Evolutionary conservation across 2,888 invertebrate genomes (phyloP).

Genomic region (Trimorus sp.): DNA sequence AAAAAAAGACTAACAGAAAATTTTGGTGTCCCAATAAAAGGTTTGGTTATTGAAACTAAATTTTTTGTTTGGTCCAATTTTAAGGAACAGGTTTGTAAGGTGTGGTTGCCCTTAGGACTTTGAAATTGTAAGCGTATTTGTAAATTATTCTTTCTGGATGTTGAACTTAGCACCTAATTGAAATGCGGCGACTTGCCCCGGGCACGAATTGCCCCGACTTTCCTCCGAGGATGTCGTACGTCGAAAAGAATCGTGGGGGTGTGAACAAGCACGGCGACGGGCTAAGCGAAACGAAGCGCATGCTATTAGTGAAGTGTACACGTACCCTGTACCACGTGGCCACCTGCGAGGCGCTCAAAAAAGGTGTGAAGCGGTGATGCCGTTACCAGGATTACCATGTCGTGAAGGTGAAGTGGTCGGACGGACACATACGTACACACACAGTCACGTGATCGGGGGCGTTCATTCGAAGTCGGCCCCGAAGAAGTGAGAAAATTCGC

Average conservation of each 20-base stretch:
- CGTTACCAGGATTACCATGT: conserved; percentile 71
- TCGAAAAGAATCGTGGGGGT: conserved; percentile 44
- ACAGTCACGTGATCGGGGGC: conserved; percentile 63
- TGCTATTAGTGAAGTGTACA: conserved; percentile 82
- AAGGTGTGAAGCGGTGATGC: conserved; percentile 77
- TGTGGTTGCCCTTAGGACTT: no score
- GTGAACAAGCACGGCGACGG: conserved; percentile 50
- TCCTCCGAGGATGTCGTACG: conserved; percentile 33
- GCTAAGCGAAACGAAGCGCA: conserved; percentile 71
- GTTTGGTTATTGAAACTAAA: no score
- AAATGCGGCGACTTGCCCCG: conserved; percentile 34
- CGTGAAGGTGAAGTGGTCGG: conserved; percentile 74
- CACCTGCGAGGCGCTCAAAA: conserved; percentile 85
- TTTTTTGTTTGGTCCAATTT: no score
- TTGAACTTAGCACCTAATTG: no score
- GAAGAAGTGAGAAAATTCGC: conserved; percentile 73
- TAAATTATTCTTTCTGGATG: no score
- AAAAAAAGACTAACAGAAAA: no score
- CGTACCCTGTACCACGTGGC: conserved; percentile 96
- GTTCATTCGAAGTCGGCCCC: conserved; percentile 62
- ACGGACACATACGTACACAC: conserved; percentile 68
- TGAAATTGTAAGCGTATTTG: no score
- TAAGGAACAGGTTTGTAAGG: no score
- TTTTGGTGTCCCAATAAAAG: no score
- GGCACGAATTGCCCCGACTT: conserved; percentile 49